Base-by-base conservation (phyloP, 2,797 vertebrate genomes). In the Peromyscus eremicus region DNA sequence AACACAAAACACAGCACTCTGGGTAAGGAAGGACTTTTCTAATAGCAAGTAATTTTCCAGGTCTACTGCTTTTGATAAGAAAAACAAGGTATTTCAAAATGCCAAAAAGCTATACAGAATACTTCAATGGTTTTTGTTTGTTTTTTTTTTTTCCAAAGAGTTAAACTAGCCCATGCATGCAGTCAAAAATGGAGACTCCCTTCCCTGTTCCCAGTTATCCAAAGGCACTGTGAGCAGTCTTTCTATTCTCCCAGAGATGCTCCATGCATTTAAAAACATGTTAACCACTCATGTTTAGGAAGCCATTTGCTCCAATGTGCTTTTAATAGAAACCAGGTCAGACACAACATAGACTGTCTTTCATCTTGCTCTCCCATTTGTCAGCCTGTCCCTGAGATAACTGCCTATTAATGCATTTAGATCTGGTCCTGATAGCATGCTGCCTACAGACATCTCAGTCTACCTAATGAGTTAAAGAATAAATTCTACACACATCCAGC, bases 11-110 rank as follows among this genome's bases (percentile, higher is more conserved):
- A 79, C 32, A 52, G 80, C 21, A 34, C 25, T 94, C 66, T 11
- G 2, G 52, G 13, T 85, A 66, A 57, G 9, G 1, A 85, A 12
- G 43, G 32, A 29, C 32, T 66, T 62, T 86, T 82, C 62, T 5
- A 77, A 70, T 1, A 23, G 2, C 29, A 49, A n/a, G 17, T 80
- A 21, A 46, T 21, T 85, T 49, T 81, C 43, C 16, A 81, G 89
- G 66, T 52, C 46, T 46, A 49, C 25, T 57, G n/a, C 79, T 88
- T 92, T 86, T 57, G 29, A 71, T 85, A 92, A 92, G 46, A 92
- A 89, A 95, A 91, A 55, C 52, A 83, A 88, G 49, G 49, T 71
- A 92, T 52, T 95, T 96, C 62, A 71, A 94, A 93, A 92, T 32
- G n/a, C 27, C 71, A 88, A 83, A 93, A 73, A 62, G 37, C 49